Evolutionary conservation across 2,113 vertebrate genomes (phyloP), one percentile per base, ranked within the genome.

Genomic region (Zeus faber): DNA sequence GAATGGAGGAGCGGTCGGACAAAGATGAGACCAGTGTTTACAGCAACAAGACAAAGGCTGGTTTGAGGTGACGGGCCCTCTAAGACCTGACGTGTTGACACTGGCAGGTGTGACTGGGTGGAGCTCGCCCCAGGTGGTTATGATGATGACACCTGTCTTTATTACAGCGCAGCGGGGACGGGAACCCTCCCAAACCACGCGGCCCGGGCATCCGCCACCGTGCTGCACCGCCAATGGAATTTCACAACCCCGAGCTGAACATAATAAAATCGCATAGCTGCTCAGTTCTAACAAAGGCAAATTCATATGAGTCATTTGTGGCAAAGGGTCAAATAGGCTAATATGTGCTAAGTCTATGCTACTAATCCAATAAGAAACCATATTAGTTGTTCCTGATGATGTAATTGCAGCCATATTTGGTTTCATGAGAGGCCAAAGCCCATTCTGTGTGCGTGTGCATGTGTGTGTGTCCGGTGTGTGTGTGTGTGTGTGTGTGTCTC

Each of bases 51-150:
- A 76, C 74, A 86, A 80, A 77, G 49, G 58, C 49, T 44, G 31
- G 62, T 49, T 39, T 57, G 69, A 62, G 51, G 59, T 58, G 67
- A 49, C 39, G 16, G 17, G 55, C 44, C 75, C 41, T 52, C 29
- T 45, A 2, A 64, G 75, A 77, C 82, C 75, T 76, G 72, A 72
- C 75, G 71, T 77, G 70, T 53, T 70, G 49, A 79, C 61, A 74
- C 58, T 43, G 74, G 60, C 80, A 83, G 80, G 79, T 82, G 85
- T 82, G 77, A 77, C 49, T 54, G 60, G 78, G 73, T 62, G 65
- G 54, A 26, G 66, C 41, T 20, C 40, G 58, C 20, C 49, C 39
- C 49, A 50, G 27, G 54, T 61, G 67, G 44, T 58, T 69, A 61
- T 62, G 72, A 20, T 49, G 58, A 40, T 41, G 74, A 79, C 74